Evolutionary conservation across 2,888 invertebrate genomes (phyloP).

Genomic region (Drosophila flavopinicola): DNA sequence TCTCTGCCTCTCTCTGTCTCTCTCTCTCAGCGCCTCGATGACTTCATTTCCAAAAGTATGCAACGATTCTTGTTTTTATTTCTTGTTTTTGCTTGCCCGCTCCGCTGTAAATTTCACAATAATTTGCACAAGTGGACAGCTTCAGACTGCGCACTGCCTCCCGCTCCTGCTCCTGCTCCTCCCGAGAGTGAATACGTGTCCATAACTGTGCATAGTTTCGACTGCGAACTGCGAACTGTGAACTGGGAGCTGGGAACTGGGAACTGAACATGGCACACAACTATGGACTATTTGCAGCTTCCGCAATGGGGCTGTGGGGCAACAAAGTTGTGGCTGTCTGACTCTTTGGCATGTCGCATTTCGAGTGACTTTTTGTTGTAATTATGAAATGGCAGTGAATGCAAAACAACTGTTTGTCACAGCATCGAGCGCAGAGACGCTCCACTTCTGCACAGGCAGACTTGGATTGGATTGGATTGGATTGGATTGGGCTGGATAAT

Average conservation of each 20-base stretch:
- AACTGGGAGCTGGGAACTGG: constrained; percentile 8
- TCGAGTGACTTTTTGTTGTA: constrained; percentile 43
- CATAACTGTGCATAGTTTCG: constrained; percentile 67
- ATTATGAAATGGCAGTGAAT: constrained; percentile 45
- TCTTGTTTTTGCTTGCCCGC: constrained; percentile 17
- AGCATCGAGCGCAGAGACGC: too few relatives aligned
- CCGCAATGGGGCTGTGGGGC: constrained; percentile 33
- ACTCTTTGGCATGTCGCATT: constrained; percentile 51
- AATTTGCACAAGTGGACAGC: constrained; percentile 73
- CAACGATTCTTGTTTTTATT: constrained; percentile 47
- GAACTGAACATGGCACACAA: constrained; percentile 9
- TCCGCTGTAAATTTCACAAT: constrained; percentile 68
- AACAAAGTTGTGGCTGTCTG: constrained; percentile 14
- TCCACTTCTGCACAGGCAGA: too few relatives aligned
- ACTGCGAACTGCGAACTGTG: constrained; percentile 17
- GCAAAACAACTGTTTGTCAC: constrained; percentile 37
- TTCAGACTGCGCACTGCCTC: constrained; percentile 3
- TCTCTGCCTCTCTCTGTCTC: constrained; percentile 5
- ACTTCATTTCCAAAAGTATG: constrained; percentile 81
- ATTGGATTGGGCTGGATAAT: constrained; percentile 41
- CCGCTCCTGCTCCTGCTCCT: not conserved
- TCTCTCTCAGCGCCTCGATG: constrained; percentile 72
- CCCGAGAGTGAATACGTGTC: constrained; percentile 52
- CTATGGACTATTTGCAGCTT: constrained; percentile 45
- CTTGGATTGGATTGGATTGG: too few relatives aligned